A percentile compares a stretch with the other conserved stretches of the same genome.
phyloP scores from a whole-genome alignment of 2,888 invertebrate species.

The Drosophila nr. medialis region DNA sequence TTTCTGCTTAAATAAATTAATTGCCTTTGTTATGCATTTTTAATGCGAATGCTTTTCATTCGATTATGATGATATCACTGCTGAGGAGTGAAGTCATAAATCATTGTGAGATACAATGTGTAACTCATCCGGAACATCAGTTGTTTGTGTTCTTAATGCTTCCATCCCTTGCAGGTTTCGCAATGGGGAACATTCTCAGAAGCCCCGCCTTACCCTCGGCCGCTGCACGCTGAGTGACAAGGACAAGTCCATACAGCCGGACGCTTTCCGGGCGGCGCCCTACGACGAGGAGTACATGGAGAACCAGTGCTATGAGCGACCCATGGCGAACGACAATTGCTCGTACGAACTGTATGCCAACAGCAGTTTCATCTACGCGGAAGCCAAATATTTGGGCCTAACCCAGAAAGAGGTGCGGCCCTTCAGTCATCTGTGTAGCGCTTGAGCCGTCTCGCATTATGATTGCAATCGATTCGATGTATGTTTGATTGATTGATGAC shows the following conservation, averaged over 20 bases:
- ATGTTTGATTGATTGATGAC: constrained; percentile 67
- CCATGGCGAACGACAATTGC: constrained; percentile 87
- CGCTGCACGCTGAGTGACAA: constrained; percentile 90
- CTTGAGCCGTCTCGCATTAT: constrained; percentile 58
- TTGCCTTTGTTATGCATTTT: constrained; percentile 65
- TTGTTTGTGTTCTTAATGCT: constrained; percentile 4
- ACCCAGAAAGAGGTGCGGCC: constrained; percentile 83
- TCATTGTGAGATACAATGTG: constrained; percentile 36
- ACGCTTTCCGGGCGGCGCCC: constrained; percentile 90
- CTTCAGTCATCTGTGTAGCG: constrained; percentile 27
- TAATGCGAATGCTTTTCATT: constrained; percentile 57
- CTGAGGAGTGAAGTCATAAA: constrained; percentile 61
- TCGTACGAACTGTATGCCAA: constrained; percentile 92
- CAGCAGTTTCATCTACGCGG: constrained; percentile 88
- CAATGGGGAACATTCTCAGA: constrained; percentile 26
- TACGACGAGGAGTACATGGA: constrained; percentile 93
- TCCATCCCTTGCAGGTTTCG: constrained; percentile 55
- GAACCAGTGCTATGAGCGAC: constrained; percentile 90
- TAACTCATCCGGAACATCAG: constrained; percentile 11
- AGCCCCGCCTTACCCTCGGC: constrained; percentile 84
- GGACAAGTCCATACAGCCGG: constrained; percentile 91
- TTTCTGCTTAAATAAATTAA: constrained; percentile 46
- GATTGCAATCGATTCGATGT: constrained; percentile 61
- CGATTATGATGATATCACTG: constrained; percentile 65
- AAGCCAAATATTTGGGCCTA: constrained; percentile 82